These are phyloP conservation scores for Trididemnum nubilum DNA, from an alignment of 23 tunicate species.

Conservation along the genomic window DNA sequence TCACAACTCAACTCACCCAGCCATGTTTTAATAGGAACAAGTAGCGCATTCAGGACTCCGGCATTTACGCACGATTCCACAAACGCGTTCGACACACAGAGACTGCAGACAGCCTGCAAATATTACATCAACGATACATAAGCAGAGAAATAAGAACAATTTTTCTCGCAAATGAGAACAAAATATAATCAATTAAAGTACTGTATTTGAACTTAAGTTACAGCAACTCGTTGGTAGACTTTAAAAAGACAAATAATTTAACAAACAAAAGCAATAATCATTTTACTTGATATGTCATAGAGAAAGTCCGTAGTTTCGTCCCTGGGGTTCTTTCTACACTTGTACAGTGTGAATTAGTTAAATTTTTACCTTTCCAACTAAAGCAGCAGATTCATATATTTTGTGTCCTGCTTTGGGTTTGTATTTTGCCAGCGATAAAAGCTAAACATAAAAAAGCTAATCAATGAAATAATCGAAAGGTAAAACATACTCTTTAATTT, in stretches of 20 bases:
- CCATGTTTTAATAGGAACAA: conserved; percentile 75
- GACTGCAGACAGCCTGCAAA: conserved; percentile 62
- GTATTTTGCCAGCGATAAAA: conserved; percentile 48
- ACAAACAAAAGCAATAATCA: too few species aligned
- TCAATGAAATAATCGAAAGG: background rate
- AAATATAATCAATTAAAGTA: background rate
- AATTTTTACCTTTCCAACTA: conserved; percentile 64
- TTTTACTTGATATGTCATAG: too few species aligned
- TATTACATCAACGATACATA: too few species aligned
- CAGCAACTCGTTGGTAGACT: background rate
- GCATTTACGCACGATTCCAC: conserved; percentile 60
- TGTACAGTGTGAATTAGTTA: too few species aligned
- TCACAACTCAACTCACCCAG: conserved; percentile 54
- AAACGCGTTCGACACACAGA: conserved; percentile 75
- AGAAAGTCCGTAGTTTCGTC: too few species aligned
- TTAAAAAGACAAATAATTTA: too few species aligned
- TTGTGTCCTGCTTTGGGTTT: conserved; percentile 73
- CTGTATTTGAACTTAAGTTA: too few species aligned
- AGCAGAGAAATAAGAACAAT: too few species aligned
- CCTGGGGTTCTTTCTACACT: too few species aligned
- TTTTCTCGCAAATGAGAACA: background rate
- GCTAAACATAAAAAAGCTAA: conserved; percentile 20
- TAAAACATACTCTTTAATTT: too few species aligned
- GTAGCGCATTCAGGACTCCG: conserved; percentile 44
- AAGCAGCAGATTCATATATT: conserved; percentile 49